These are phyloP conservation scores for Candoia aspera DNA, from an alignment of 2,113 vertebrate species.

Conservation along the genomic window DNA sequence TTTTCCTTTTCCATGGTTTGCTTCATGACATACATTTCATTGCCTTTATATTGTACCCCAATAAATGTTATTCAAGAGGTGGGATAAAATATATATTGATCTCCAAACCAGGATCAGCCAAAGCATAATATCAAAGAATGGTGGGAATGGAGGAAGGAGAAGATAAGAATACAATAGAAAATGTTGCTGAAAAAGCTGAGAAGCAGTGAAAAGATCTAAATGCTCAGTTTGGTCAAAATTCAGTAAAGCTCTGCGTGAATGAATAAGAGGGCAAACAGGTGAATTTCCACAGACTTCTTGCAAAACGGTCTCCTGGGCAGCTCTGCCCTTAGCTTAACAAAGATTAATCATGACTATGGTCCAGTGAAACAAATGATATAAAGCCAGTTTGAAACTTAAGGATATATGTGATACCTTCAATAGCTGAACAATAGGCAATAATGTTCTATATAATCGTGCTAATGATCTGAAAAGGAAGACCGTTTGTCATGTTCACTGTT, in stretches of 20 bases:
- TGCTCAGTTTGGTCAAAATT: not conserved
- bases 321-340: not conserved
- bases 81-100: not conserved
- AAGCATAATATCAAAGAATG: not conserved
- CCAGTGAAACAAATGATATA: not conserved
- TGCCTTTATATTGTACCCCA: not conserved
- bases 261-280: not conserved
- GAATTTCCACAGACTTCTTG: not conserved
- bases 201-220: not conserved
- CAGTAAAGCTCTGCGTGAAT: not conserved
- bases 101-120: not conserved
- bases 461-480: not conserved
- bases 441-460: not conserved
- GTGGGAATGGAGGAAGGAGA: not conserved
- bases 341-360: not conserved
- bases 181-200: not conserved
- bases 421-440: not conserved
- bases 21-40: not conserved
- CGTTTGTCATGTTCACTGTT: no score
- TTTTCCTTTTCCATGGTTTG: not conserved
- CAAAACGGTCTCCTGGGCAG: not conserved
- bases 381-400: not conserved
- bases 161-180: not conserved
- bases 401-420: not conserved
- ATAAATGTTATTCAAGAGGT: not conserved